These are phyloP conservation scores for Planiliza haematocheilus DNA, from an alignment of 2,113 vertebrate genomes.

Conservation along the genomic window DNA sequence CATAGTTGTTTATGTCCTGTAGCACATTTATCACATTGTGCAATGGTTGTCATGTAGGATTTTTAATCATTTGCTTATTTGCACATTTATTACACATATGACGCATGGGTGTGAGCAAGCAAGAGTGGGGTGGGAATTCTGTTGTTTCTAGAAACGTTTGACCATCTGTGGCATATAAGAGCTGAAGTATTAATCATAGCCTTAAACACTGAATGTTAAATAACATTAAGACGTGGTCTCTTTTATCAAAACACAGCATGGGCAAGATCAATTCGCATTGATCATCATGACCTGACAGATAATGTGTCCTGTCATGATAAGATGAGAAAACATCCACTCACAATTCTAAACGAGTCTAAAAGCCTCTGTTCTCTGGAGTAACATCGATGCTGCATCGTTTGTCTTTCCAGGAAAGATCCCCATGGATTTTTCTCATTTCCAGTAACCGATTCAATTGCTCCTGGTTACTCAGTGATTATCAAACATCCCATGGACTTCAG, in stretches of 20 bases:
- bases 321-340: background rate
- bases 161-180: too few relatives aligned
- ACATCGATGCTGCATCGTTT: slow-evolving; percentile 3
- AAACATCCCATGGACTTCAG: slow-evolving; percentile 99
- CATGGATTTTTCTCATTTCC: slow-evolving; percentile 98
- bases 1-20: background rate
- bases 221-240: background rate
- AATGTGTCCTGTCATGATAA: background rate
- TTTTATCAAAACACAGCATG: background rate
- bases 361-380: background rate
- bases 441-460: slow-evolving; percentile 97
- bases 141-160: too few relatives aligned
- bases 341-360: slow-evolving; percentile 4
- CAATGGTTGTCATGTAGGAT: too few relatives aligned
- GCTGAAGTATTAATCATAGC: too few relatives aligned
- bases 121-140: too few relatives aligned
- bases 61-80: too few relatives aligned
- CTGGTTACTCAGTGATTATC: slow-evolving; percentile 98
- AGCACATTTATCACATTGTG: too few relatives aligned
- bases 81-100: too few relatives aligned
- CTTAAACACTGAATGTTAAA: background rate
- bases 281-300: slow-evolving; percentile 12
- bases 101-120: too few relatives aligned
- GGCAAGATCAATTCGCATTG: slow-evolving; percentile 4
- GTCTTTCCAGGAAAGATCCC: slow-evolving; percentile 91